Percentiles rank a stretch among this genome's conserved stretches.
phyloP scores from a whole-genome alignment of 2,797 vertebrate species.

The Phataginus tricuspis region DNA sequence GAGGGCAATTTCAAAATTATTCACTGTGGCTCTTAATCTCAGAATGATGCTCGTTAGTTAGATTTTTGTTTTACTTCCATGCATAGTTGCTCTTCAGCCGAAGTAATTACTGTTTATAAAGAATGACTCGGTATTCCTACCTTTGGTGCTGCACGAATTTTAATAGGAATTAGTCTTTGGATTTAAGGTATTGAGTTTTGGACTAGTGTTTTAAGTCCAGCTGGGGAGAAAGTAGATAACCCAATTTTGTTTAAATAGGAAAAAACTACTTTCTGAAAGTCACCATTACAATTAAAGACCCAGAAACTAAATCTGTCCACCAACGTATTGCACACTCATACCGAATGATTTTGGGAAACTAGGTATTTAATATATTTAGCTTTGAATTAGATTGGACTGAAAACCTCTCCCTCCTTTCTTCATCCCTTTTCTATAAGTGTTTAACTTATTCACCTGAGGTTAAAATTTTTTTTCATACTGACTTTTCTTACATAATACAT shows the following conservation, averaged over 20 bases:
- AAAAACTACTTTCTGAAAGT: not conserved
- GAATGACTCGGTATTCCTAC: not conserved
- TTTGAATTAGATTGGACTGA: slow-evolving; percentile 15
- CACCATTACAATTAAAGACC: slow-evolving; percentile 24
- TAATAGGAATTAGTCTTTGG: not conserved
- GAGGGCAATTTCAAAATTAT: not conserved
- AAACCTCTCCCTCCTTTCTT: not conserved
- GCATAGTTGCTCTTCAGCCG: not conserved
- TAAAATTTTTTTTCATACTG: not conserved
- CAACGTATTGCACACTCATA: not conserved
- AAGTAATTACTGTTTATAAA: not conserved
- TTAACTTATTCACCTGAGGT: not conserved
- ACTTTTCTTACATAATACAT: slow-evolving; percentile 33
- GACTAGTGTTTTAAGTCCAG: slow-evolving; percentile 37
- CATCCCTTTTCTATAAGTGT: not conserved
- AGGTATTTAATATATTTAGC: not conserved
- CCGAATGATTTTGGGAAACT: not conserved
- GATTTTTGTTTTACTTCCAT: not conserved
- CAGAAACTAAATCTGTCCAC: not conserved
- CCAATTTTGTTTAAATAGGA: not conserved
- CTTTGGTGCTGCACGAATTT: not conserved
- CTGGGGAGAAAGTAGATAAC: not conserved
- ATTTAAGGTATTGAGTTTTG: not conserved
- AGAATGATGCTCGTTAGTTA: not conserved
- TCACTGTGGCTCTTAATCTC: not conserved